A percentile compares a stretch with the other conserved stretches of the same genome.
phyloP scores from a whole-genome alignment of 2,888 invertebrate genomes.

The Bembecia ichneumoniformis region DNA sequence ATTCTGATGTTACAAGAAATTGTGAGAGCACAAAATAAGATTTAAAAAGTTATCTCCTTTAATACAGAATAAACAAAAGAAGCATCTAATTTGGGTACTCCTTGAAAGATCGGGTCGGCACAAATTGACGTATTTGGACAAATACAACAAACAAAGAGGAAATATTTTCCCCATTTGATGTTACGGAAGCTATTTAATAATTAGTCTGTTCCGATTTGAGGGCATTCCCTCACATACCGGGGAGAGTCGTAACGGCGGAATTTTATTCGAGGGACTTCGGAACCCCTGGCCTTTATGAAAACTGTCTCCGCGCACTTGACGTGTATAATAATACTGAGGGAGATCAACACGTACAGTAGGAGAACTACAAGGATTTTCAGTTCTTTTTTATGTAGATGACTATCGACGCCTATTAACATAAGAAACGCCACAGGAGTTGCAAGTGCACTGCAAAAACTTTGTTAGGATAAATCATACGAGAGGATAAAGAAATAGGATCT shows the following conservation, averaged over 20 bases:
- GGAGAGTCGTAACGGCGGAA: slow-evolving; percentile 35
- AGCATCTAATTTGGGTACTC: slow-evolving; percentile 48
- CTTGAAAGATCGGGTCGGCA: slow-evolving; percentile 22
- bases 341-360: background rate
- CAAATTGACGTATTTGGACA: slow-evolving; percentile 53
- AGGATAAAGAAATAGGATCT: no score
- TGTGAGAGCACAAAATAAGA: slow-evolving; percentile 35
- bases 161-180: slow-evolving; percentile 15
- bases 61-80: slow-evolving; percentile 46
- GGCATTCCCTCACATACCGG: slow-evolving; percentile 31
- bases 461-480: no score
- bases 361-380: no score
- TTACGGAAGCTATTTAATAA: slow-evolving; percentile 34
- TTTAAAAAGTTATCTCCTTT: slow-evolving; percentile 47
- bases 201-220: slow-evolving; percentile 36
- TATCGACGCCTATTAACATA: no score
- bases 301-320: slow-evolving; percentile 35
- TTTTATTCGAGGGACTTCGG: slow-evolving; percentile 38
- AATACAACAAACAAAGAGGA: slow-evolving; percentile 38
- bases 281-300: slow-evolving; percentile 39
- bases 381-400: no score
- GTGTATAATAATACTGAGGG: slow-evolving; percentile 24
- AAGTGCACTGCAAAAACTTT: no score
- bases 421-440: no score
- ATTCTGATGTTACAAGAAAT: slow-evolving; percentile 16